These are phyloP conservation scores for Varanus komodoensis DNA, from an alignment of 2,113 vertebrate genomes.

Conservation along the genomic window DNA sequence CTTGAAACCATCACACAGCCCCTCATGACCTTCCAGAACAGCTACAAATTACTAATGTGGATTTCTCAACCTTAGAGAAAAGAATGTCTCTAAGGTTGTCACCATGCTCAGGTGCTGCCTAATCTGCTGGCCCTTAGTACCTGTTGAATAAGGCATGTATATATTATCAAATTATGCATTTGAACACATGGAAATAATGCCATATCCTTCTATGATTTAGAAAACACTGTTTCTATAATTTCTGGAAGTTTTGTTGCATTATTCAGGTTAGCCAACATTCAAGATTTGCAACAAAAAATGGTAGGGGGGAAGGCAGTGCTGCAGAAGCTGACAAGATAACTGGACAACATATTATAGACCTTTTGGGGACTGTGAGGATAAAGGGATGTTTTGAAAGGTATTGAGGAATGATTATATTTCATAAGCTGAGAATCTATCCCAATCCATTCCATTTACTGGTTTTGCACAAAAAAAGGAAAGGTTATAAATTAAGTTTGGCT, in stretches of 20 bases:
- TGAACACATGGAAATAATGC: neutral
- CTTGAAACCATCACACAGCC: neutral
- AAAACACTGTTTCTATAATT: neutral
- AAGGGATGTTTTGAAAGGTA: neutral
- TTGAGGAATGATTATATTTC: neutral
- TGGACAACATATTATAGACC: neutral
- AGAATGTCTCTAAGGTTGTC: neutral
- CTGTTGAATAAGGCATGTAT: neutral
- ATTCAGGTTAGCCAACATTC: constrained; percentile 1
- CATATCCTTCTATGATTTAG: neutral
- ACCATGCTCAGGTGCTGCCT: neutral
- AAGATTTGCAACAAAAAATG: neutral
- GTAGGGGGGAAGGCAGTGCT: neutral
- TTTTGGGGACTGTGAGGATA: neutral
- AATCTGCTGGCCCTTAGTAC: neutral
- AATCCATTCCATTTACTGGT: neutral
- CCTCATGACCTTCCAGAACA: neutral
- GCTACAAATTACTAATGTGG: neutral
- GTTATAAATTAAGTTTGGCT: neutral
- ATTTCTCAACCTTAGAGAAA: too few relatives aligned
- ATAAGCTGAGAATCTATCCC: neutral
- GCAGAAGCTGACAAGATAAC: neutral
- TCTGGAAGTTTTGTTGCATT: neutral
- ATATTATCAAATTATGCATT: neutral
- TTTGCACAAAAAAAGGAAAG: neutral